A percentile compares a stretch with the other conserved stretches of the same genome.
Conservation (phyloP, 2,888 invertebrate species). For the Mystacides longicornis region DNA sequence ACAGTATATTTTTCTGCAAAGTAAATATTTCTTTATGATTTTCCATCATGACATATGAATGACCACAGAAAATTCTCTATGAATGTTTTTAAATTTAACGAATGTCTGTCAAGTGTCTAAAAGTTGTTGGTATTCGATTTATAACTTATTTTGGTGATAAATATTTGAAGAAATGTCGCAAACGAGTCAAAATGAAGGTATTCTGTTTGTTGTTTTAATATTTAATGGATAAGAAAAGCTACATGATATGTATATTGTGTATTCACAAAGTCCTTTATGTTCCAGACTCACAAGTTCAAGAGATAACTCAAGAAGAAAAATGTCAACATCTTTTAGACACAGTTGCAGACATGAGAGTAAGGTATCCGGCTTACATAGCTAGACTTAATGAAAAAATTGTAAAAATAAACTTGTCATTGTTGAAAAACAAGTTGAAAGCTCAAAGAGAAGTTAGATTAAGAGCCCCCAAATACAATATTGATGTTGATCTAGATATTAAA, state of each 20-base stretch:
- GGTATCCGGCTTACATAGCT: constrained; percentile 6
- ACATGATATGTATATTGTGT: background rate
- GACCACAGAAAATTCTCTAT: background rate
- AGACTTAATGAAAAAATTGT: constrained; percentile 10
- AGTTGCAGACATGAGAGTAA: constrained; percentile 14
- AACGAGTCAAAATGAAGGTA: background rate
- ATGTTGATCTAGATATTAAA: background rate
- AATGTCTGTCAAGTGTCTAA: background rate
- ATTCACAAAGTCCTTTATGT: background rate
- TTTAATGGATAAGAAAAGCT: too few relatives aligned
- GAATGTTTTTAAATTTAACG: background rate
- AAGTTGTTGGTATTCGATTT: too few relatives aligned
- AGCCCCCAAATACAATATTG: background rate
- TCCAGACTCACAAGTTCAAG: background rate
- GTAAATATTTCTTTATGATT: too few relatives aligned
- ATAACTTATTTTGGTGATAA: too few relatives aligned
- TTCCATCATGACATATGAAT: too few relatives aligned
- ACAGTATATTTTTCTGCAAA: too few relatives aligned
- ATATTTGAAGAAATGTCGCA: background rate
- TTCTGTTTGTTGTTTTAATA: too few relatives aligned
- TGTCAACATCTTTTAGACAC: constrained; percentile 12
- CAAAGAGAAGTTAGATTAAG: background rate
- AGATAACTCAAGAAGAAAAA: constrained; percentile 17
- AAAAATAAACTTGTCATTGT: constrained; percentile 5
- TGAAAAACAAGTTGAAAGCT: constrained; percentile 7